Evolutionary conservation across 2,888 invertebrate species (phyloP).

Genomic region (Penaeus monodon): DNA sequence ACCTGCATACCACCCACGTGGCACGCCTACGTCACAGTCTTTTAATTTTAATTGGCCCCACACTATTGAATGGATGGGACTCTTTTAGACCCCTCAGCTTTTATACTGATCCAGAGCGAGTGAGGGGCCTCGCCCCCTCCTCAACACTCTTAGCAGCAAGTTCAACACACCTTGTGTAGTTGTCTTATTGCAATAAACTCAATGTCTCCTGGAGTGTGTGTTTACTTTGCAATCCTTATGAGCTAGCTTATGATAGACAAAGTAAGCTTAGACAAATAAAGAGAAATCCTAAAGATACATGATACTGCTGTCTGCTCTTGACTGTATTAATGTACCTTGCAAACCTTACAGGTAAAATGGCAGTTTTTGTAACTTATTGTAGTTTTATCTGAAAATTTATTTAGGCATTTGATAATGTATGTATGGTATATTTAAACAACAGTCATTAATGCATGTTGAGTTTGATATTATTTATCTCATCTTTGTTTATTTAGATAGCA

Average conservation of each 20-base stretch:
- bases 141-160: conserved; percentile 61
- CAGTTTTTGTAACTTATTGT: no score
- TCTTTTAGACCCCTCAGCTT: conserved; percentile 58
- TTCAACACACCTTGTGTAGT: conserved; percentile 63
- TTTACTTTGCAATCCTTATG: conserved; percentile 33
- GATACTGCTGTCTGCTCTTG: no score
- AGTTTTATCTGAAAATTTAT: no score
- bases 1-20: conserved; percentile 51
- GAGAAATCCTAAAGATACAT: neutral
- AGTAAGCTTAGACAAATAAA: neutral
- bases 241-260: neutral
- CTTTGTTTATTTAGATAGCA: no score
- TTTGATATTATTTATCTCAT: no score
- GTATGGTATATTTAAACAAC: no score
- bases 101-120: conserved; percentile 58
- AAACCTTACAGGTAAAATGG: no score
- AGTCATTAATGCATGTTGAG: no score
- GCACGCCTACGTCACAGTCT: conserved; percentile 53
- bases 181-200: conserved; percentile 64
- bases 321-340: no score
- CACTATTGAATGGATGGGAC: conserved; percentile 57
- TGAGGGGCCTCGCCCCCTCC: conserved; percentile 32
- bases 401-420: no score
- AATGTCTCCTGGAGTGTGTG: conserved; percentile 48
- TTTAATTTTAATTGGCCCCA: conserved; percentile 59